Evolutionary conservation across 2,113 vertebrate genomes (phyloP).

Genomic region (Neogobius melanostomus): DNA sequence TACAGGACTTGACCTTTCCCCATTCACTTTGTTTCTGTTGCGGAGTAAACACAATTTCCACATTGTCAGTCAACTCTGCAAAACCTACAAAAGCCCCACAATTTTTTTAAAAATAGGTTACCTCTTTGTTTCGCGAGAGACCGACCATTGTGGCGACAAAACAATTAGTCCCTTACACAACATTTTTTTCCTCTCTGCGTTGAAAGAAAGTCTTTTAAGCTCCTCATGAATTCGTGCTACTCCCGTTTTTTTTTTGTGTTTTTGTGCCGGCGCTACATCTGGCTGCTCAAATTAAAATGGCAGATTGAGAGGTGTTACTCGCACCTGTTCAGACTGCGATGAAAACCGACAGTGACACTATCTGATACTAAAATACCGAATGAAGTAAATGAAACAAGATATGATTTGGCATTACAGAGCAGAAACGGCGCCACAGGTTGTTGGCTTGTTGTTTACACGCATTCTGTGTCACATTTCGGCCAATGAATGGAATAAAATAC

Average conservation of each 20-base stretch:
- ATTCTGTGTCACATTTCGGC: too few species aligned
- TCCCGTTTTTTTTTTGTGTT: not conserved
- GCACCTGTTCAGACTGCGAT: not conserved
- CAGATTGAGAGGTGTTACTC: not conserved
- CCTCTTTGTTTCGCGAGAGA: not conserved
- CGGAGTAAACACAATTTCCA: not conserved
- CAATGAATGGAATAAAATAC: too few species aligned
- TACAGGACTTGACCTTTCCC: too few species aligned
- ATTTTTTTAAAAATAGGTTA: not conserved
- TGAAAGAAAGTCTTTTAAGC: not conserved
- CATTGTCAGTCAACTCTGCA: not conserved
- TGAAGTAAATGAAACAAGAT: not conserved
- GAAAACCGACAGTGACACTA: not conserved
- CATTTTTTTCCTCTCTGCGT: not conserved
- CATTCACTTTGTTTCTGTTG: not conserved
- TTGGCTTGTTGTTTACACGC: not conserved
- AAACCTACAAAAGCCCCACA: not conserved
- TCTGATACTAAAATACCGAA: not conserved
- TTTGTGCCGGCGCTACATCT: not conserved
- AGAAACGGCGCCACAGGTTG: not conserved
- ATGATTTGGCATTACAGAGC: not conserved
- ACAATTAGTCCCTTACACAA: not conserved
- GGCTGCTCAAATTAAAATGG: slow-evolving; percentile 3
- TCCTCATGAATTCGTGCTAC: not conserved
- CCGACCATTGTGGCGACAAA: not conserved